Evolutionary conservation across 1,140 invertebrate species (phyloP), one percentile per base, ranked within the genome.

Genomic region (Pomacea maculata): DNA sequence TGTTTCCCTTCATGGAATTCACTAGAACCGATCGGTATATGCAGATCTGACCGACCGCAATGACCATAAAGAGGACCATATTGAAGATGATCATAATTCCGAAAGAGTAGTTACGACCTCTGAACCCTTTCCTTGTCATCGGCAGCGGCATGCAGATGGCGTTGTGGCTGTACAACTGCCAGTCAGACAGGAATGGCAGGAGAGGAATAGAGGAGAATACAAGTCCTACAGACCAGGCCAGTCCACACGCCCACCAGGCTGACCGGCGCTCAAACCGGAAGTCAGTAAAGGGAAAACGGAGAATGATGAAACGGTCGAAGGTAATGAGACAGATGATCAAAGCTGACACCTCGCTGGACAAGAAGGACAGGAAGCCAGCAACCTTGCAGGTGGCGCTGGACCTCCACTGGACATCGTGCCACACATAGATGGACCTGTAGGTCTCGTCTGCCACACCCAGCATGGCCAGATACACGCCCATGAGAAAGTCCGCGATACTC

Each of bases 271-370:
- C 79, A 71, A 82, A 82, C 12, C 73, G 81, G 21, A 67, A 84
- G 7, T 86, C 71, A 17, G 71, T 81, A 19, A 81, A 73, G 1
- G 88, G 88, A 71, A 84, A 89, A 19, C 85, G 83, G 63, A 89
- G 81, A 19, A 81, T 83, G 5, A 86, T 29, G 61, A 86, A 83
- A 14, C 88, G 74, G 74, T 89, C 88, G 17, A 86, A 11, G 8
- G 89, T 87, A 7, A 89, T 88, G 0, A 89, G 75, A 45, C 73
- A 81, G 0, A 90, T 80, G 63, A 86, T 85, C 64, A 86, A 75
- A n/a, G 85, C 84, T 0, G 87, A 88, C 4, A 82, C 78, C 71
- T 89, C 86, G 68, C 80, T 85, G 8, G 87, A 88, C 17, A 87
- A 57, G 9, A 84, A 83, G 14, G 86, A 79, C 21, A 88, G 29